Evolutionary conservation across 2,888 invertebrate genomes (phyloP).

Genomic region (Hemaris fuciformis): DNA sequence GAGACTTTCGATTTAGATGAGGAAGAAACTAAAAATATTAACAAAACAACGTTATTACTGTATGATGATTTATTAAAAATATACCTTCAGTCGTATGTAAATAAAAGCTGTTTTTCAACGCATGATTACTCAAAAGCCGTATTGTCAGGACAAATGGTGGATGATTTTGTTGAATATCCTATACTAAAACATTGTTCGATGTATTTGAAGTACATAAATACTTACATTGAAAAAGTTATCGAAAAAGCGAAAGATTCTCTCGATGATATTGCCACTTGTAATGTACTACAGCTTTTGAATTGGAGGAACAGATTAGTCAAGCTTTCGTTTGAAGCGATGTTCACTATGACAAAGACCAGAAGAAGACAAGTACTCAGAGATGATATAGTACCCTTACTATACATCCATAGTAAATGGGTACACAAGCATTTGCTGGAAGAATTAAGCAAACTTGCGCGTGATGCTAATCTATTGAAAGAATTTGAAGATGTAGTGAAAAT

Average conservation of each 20-base stretch:
- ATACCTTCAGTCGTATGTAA: constrained; percentile 30
- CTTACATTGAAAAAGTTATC: constrained; percentile 62
- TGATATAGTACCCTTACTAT: constrained; percentile 82
- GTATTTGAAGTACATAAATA: constrained; percentile 72
- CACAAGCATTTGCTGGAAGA: constrained; percentile 81
- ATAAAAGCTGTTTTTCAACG: constrained; percentile 55
- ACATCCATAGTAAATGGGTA: constrained; percentile 88
- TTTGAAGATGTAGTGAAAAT: constrained; percentile 36
- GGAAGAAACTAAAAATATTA: constrained; percentile 39
- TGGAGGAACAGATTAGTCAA: constrained; percentile 78
- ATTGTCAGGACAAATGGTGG: constrained; percentile 58
- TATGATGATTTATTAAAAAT: constrained; percentile 61
- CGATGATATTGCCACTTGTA: constrained; percentile 57
- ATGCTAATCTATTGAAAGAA: constrained; percentile 28
- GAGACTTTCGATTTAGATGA: constrained; percentile 43
- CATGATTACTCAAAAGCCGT: constrained; percentile 76
- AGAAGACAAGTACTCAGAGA: constrained; percentile 62
- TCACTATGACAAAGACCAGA: constrained; percentile 49
- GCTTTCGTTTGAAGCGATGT: constrained; percentile 60
- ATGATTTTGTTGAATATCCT: constrained; percentile 77
- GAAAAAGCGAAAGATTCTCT: constrained; percentile 42
- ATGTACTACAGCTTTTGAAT: constrained; percentile 71
- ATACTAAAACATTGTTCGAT: constrained; percentile 76
- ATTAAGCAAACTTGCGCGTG: constrained; percentile 42
- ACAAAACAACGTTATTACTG: constrained; percentile 68